Conservation (phyloP, 2,797 vertebrate species). For the Mallotus villosus region DNA sequence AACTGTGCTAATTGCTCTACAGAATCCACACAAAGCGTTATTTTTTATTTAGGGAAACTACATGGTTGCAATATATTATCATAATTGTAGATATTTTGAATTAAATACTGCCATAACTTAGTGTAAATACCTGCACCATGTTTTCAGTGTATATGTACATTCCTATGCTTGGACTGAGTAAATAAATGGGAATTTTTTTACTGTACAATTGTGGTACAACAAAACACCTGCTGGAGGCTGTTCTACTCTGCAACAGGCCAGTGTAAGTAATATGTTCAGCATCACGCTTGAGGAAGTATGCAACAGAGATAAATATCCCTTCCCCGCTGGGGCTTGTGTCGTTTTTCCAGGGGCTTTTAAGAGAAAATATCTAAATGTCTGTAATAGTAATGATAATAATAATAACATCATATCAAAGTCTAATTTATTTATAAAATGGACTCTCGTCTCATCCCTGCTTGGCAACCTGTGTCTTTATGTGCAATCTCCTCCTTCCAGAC, state of each 20-base stretch:
- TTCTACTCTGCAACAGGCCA: not conserved
- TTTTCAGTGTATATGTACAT: too few species aligned
- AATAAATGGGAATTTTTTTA: not conserved
- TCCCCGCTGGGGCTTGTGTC: not conserved
- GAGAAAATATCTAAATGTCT: constrained; percentile 42
- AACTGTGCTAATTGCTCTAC: too few species aligned
- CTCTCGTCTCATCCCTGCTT: constrained; percentile 35
- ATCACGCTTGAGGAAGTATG: constrained; percentile 10
- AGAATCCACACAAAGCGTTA: too few species aligned
- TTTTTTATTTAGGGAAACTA: too few species aligned
- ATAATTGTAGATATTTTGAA: too few species aligned
- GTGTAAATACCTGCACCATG: too few species aligned
- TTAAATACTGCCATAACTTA: too few species aligned
- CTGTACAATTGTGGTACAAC: not conserved
- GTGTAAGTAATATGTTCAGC: constrained; percentile 3
- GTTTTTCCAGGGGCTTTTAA: constrained; percentile 20
- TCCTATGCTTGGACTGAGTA: not conserved
- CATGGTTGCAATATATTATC: too few species aligned
- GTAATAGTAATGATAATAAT: constrained; percentile 27
- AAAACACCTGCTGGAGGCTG: not conserved
- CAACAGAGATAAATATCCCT: constrained; percentile 29
- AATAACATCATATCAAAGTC: too few species aligned
- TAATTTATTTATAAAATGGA: not conserved
- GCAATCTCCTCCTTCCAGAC: constrained; percentile 25
- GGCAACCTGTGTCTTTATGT: constrained; percentile 34